Base-by-base conservation (phyloP, 2,797 vertebrate species). In the Typhlichthys subterraneus region DNA sequence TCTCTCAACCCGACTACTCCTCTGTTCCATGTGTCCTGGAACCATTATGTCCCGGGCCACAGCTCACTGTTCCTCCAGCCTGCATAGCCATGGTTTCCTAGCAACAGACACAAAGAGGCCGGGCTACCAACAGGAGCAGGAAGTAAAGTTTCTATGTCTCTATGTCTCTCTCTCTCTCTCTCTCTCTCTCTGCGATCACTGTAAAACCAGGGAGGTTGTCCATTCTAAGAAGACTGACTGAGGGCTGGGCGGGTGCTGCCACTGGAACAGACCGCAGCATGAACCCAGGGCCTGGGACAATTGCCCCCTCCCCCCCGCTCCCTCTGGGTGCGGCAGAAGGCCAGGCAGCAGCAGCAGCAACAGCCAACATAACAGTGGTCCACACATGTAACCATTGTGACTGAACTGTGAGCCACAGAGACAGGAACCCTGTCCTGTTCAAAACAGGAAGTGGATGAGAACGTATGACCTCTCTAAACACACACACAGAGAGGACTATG, bases 151-250 rank as follows among this genome's bases (percentile, higher is more conserved):
- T 55, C 4, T 15, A 17, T 17, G 15, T 17, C 57, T 13, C 62
- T 56, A 31, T 45, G 9, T 33, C 53, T 56, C 58, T 65, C 1
- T 42, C 49, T 1, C 2, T 56, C 12, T 61, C 47, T 63, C 83
- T 70, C 87, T 90, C 90, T 91, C 89, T 91, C 89, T 85, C 89
- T 86, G 91, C 88, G 45, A 78, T 79, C 78, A 63, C 45, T n/a
- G 79, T 64, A 83, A 83, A 76, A 82, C 70, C 57, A 3, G 62
- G 55, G 75, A 86, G 85, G 79, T 72, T 88, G 87, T 83, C 72
- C 80, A 77, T 59, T 62, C 53, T 46, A 74, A 67, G 74, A 73
- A 74, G 61, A 77, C 69, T n/a, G 64, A 69, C 69, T 81, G 76
- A 55, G 55, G 82, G 78, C 59, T 48, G 3, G 46, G 46, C 19